phyloP scores from a whole-genome alignment of 2,113 vertebrate species.

The Halichoerus grypus region DNA sequence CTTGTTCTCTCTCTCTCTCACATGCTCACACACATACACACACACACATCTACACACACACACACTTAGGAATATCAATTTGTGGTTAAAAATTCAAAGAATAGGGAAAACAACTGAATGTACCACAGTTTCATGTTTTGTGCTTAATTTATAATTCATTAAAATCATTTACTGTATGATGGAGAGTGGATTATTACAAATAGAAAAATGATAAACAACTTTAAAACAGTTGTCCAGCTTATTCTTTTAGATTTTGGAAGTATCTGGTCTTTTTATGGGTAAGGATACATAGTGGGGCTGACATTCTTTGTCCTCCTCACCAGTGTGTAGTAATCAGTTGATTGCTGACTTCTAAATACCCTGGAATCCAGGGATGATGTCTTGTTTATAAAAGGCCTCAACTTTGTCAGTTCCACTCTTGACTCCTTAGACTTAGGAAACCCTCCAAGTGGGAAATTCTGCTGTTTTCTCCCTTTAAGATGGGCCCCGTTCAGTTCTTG shows the following conservation, averaged over 20 bases:
- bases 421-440: not conserved
- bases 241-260: not conserved
- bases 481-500: not conserved
- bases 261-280: not conserved
- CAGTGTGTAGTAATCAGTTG: not conserved
- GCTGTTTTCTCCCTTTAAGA: not conserved
- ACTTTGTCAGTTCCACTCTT: not conserved
- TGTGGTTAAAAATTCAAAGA: conserved; percentile 9
- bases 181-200: not conserved
- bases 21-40: not conserved
- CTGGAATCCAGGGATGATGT: not conserved
- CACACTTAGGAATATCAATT: not conserved
- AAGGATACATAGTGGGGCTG: not conserved
- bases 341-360: not conserved
- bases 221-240: not conserved
- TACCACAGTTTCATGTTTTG: not conserved
- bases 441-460: not conserved
- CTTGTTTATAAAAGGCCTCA: not conserved
- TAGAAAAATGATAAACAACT: not conserved
- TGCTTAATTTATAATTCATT: not conserved
- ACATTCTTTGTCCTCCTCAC: not conserved
- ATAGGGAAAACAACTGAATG: not conserved
- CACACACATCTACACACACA: not conserved
- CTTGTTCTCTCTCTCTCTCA: not conserved
- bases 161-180: conserved; percentile 14